A percentile compares a stretch with the other conserved stretches of the same genome.
These are phyloP conservation scores for Pelosia muscerda DNA, from an alignment of 2,888 invertebrate species.

Conservation along the genomic window DNA sequence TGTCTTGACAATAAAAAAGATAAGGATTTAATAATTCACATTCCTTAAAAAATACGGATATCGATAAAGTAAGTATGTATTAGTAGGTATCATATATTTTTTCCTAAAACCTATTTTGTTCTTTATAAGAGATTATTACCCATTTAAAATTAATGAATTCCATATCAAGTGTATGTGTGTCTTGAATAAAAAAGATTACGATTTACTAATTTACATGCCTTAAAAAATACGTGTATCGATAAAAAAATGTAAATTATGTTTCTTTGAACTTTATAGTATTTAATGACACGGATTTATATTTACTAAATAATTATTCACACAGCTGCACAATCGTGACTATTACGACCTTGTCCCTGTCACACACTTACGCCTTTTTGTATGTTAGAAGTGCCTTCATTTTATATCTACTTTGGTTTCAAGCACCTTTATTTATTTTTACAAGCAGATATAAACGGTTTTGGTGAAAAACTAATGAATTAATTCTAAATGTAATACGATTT, in stretches of 20 bases:
- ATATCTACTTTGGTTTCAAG: conserved; percentile 5
- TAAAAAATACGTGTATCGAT: neutral
- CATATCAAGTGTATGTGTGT: neutral
- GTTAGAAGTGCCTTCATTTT: conserved; percentile 34
- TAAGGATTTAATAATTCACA: too few relatives aligned
- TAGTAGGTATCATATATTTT: too few relatives aligned
- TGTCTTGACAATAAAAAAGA: too few relatives aligned
- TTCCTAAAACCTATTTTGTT: neutral
- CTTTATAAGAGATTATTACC: too few relatives aligned
- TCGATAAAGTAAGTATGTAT: too few relatives aligned
- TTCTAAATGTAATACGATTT: too few relatives aligned
- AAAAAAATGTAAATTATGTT: neutral
- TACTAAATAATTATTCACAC: conserved; percentile 12
- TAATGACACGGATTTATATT: neutral
- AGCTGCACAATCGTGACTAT: conserved; percentile 58
- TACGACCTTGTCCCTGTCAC: conserved; percentile 65
- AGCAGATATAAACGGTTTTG: too few relatives aligned
- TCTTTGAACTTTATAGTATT: neutral
- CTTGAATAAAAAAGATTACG: neutral
- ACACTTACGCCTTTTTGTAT: conserved; percentile 47
- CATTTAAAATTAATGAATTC: too few relatives aligned
- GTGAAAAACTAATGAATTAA: too few relatives aligned
- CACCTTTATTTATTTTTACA: neutral
- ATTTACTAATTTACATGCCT: too few relatives aligned
- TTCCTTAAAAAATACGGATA: too few relatives aligned